phyloP scores from a whole-genome alignment of 2,113 vertebrate genomes.

The Solea senegalensis region DNA sequence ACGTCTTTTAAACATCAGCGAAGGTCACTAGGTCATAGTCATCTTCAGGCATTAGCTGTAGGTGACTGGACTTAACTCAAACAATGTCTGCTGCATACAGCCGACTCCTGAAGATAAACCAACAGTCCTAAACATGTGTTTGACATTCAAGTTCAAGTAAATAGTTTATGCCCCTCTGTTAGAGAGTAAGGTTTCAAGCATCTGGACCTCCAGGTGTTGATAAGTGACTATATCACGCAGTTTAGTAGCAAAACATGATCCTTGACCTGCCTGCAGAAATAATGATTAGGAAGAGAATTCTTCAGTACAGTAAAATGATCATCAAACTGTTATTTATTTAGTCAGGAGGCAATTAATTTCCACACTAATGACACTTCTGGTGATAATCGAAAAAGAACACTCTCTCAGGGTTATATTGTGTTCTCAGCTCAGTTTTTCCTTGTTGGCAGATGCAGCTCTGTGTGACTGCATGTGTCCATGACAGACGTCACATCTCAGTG shows the following conservation, averaged over 20 bases:
- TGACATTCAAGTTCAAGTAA: background rate
- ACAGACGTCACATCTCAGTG: constrained; percentile 49
- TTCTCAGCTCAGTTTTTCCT: constrained; percentile 20
- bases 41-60: no score
- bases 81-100: no score
- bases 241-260: background rate
- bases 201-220: background rate
- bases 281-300: no score
- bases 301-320: constrained; percentile 4
- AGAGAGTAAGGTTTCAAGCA: background rate
- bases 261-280: background rate
- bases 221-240: background rate
- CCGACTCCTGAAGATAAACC: no score
- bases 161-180: constrained; percentile 1
- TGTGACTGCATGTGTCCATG: constrained; percentile 35
- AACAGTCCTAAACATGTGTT: background rate
- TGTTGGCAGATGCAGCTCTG: constrained; percentile 52
- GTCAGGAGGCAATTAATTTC: background rate
- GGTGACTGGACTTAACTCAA: no score
- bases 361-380: background rate
- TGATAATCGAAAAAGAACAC: background rate
- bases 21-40: no score
- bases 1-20: no score
- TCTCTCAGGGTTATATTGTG: background rate
- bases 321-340: background rate